Base-by-base conservation (phyloP, 2,888 invertebrate genomes). In the Himalopsyche tibetana region DNA sequence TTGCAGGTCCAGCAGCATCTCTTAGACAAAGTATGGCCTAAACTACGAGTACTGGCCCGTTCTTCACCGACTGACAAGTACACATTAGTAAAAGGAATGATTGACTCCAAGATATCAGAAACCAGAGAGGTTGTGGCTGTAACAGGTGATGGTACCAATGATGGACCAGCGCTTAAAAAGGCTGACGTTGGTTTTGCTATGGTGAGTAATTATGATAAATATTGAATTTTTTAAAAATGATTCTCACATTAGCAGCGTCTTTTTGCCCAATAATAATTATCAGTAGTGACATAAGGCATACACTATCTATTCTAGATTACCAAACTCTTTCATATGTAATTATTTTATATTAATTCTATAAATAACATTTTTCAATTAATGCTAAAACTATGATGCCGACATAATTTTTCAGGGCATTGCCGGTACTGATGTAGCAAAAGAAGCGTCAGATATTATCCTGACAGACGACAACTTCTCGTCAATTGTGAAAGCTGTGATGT, bases 381-480 rank as follows among this genome's bases (percentile, higher is more conserved):
- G 15, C 15, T 3, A 15, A 3, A 51, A 15, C 15, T 15, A 51
- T 4, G 3, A 51, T 51, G 51, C 15, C 4, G 15, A 12, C 15
- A 5, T 51, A 11, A 15, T 15, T 51, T 51, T 51, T 15, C 51
- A 51, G 51, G 94, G 95, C 85, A 94, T 95, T 86, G 94, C 94
- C 42, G 95, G 95, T n/a, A 95, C 94, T 9, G 95, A 95, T 89
- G 94, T 95, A 9, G 94, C 95, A 38, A 95, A 95, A 90, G 94
- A 95, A 90, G 94, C 95, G 0, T 94, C 94, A 0, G 94, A 94
- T 89, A 94, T 94, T 89, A 95, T 94, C 87, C 90, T 94, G 80
- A 94, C 94, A 2, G 94, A 95, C 89, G 94, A 95, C 89, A 94
- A 94, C 90, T 95, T 94, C 89, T 93, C 92, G 40, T 93, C 93